Evolutionary conservation across 2,888 invertebrate genomes (phyloP).

Genomic region (Tetramorium bicarinatum): DNA sequence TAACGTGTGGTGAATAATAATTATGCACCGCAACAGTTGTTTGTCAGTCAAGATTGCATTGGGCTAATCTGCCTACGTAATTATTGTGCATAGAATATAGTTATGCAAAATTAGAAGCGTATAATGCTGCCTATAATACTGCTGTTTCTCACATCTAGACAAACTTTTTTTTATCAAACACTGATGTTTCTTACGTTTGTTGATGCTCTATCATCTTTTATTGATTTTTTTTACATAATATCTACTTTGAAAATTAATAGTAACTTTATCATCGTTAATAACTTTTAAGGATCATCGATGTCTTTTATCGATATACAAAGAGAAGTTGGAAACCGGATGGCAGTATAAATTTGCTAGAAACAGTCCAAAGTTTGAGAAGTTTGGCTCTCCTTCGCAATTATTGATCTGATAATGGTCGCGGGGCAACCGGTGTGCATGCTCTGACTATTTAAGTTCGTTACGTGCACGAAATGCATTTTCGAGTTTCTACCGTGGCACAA

Average conservation of each 20-base stretch:
- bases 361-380: conserved; percentile 66
- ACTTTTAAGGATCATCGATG: not conserved
- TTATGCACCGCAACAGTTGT: conserved; percentile 56
- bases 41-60: conserved; percentile 48
- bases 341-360: conserved; percentile 59
- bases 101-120: conserved; percentile 24
- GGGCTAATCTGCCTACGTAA: conserved; percentile 33
- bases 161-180: not conserved
- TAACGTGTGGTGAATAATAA: conserved; percentile 54
- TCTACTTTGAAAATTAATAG: not conserved
- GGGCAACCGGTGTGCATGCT: conserved; percentile 65
- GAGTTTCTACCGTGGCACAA: conserved; percentile 57
- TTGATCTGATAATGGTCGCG: conserved; percentile 70
- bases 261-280: not conserved
- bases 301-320: conserved; percentile 67
- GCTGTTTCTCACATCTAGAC: not conserved
- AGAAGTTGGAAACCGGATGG: conserved; percentile 70
- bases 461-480: conserved; percentile 73
- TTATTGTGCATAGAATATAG: conserved; percentile 18
- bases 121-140: not conserved
- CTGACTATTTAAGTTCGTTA: conserved; percentile 70
- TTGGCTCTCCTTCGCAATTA: conserved; percentile 67
- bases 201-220: not conserved
- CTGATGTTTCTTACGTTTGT: not conserved
- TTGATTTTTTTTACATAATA: not conserved